Percentiles rank a stretch among this genome's conserved stretches.
Evolutionary conservation across 2,113 vertebrate species (phyloP).

Genomic region (Agelaius tricolor): DNA sequence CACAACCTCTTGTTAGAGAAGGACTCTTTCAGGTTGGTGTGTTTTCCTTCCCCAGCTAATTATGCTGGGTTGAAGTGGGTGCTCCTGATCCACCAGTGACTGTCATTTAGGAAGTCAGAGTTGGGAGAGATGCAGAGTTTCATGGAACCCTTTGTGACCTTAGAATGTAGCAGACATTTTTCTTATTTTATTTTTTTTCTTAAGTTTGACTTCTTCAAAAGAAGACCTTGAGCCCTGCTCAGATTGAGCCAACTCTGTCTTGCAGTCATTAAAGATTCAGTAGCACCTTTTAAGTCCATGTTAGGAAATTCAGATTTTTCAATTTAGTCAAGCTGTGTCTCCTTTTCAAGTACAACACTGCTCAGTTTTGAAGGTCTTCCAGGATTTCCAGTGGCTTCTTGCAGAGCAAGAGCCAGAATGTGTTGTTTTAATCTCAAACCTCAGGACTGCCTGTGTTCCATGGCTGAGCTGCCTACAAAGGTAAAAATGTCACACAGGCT

Average conservation of each 20-base stretch:
- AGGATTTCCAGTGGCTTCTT: constrained; percentile 48
- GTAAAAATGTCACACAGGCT: not conserved
- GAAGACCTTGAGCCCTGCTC: constrained; percentile 41
- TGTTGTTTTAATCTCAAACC: not conserved
- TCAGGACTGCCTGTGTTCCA: not conserved
- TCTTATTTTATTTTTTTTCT: not conserved
- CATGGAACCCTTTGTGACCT: constrained; percentile 59
- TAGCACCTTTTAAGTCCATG: constrained; percentile 62
- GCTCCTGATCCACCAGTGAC: constrained; percentile 32
- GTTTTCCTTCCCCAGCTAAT: constrained; percentile 12
- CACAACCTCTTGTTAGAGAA: not conserved
- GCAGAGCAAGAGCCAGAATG: not conserved
- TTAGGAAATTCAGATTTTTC: constrained; percentile 62
- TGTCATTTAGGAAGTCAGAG: constrained; percentile 48
- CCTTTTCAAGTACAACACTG: constrained; percentile 3
- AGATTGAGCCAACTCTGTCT: constrained; percentile 29
- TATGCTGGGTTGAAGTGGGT: not conserved
- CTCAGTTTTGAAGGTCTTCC: constrained; percentile 36
- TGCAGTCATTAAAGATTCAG: constrained; percentile 48
- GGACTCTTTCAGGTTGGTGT: not conserved
- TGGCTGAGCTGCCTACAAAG: not conserved
- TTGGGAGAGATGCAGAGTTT: constrained; percentile 24
- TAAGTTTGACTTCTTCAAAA: constrained; percentile 64
- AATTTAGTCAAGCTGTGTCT: constrained; percentile 39
- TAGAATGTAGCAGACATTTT: constrained; percentile 58